Evolutionary conservation across 2,113 vertebrate genomes (phyloP).

Genomic region (Entosphenus tridentatus): DNA sequence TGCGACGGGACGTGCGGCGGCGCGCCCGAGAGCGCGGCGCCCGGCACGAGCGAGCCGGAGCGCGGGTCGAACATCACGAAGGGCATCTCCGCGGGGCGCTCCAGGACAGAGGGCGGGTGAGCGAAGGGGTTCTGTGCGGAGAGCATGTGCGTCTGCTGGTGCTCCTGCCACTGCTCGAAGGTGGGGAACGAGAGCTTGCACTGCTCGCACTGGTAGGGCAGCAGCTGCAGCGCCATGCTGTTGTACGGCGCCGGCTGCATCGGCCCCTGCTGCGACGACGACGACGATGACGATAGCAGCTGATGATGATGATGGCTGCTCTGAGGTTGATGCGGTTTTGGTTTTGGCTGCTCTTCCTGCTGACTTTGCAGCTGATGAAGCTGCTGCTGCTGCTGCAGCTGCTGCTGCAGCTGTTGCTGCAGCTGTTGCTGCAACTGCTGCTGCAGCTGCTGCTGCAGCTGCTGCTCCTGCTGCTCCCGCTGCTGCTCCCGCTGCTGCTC

Average conservation of each 20-base stretch:
- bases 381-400: too few relatives aligned
- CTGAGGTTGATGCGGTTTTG: constrained; percentile 58
- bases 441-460: too few relatives aligned
- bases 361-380: too few relatives aligned
- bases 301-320: constrained; percentile 33
- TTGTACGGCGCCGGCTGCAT: constrained; percentile 39
- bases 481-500: constrained; percentile 53
- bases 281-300: background rate
- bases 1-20: constrained; percentile 73
- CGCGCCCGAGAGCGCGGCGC: constrained; percentile 63
- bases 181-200: constrained; percentile 93
- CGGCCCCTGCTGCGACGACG: background rate
- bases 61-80: constrained; percentile 99
- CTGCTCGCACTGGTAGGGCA: constrained; percentile 95
- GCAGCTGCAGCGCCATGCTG: constrained; percentile 83
- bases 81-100: constrained; percentile 93
- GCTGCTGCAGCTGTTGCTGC: too few relatives aligned
- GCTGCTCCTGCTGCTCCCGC: constrained; percentile 24
- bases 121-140: constrained; percentile 97
- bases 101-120: constrained; percentile 70
- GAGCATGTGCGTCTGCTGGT: constrained; percentile 98
- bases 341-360: constrained; percentile 15
- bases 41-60: constrained; percentile 65
- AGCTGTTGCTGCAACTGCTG: too few relatives aligned
- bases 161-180: constrained; percentile 92